These are phyloP conservation scores for Pocillopora meandrina DNA, from an alignment of 92 coral and sea anemone genomes.

Conservation along the genomic window DNA sequence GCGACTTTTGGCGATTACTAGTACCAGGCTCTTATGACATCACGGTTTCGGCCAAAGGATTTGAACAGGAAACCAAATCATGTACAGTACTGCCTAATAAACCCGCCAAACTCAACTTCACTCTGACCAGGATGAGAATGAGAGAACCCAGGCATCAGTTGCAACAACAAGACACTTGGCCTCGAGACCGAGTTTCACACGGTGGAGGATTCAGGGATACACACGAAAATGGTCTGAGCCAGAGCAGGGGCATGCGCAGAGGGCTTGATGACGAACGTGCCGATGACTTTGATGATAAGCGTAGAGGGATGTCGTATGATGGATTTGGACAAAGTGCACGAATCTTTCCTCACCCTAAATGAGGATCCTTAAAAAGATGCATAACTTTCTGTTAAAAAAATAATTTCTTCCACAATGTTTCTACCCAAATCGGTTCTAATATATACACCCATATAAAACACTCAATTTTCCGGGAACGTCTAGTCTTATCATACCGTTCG, in stretches of 20 bases:
- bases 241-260: background rate
- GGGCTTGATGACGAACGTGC: constrained; percentile 1
- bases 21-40: constrained; percentile 99
- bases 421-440: too few species aligned
- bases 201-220: background rate
- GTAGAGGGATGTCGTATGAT: constrained; percentile 9
- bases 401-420: background rate
- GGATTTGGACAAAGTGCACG: constrained; percentile 12
- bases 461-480: too few species aligned
- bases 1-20: constrained; percentile 96
- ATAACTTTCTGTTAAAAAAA: background rate
- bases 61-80: constrained; percentile 85
- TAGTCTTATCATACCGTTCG: too few species aligned
- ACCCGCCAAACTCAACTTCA: constrained; percentile 75
- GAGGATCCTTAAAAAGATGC: background rate
- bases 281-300: constrained; percentile 14
- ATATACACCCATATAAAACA: too few species aligned
- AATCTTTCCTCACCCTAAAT: constrained; percentile 41
- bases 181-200: constrained; percentile 53
- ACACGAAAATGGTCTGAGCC: background rate
- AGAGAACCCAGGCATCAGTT: constrained; percentile 74
- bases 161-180: constrained; percentile 78
- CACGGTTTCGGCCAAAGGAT: constrained; percentile 89
- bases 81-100: constrained; percentile 69
- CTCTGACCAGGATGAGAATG: constrained; percentile 72